A percentile compares a stretch with the other conserved stretches of the same genome.
phyloP scores from a whole-genome alignment of 2,888 invertebrate genomes.

The Leptothorax acervorum region DNA sequence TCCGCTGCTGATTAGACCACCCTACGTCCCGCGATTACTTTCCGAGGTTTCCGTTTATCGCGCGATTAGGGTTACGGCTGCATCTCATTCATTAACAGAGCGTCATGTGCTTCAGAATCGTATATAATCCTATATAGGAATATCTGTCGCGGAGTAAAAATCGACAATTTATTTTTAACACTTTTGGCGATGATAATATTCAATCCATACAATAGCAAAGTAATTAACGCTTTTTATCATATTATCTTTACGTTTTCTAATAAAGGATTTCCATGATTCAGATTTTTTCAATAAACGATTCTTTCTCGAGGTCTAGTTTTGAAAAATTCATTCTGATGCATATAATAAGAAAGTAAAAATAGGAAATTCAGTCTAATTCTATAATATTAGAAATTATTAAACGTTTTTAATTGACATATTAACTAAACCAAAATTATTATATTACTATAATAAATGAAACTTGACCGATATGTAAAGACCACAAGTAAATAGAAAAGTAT shows the following conservation, averaged over 20 bases:
- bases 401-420: background rate
- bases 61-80: background rate
- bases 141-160: background rate
- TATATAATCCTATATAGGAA: background rate
- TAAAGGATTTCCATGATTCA: background rate
- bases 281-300: background rate
- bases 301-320: background rate
- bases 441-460: background rate
- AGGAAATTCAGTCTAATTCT: background rate
- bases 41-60: constrained; percentile 58
- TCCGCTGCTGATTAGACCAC: constrained; percentile 48
- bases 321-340: background rate
- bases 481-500: too few species aligned
- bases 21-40: constrained; percentile 45
- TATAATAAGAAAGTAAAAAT: background rate
- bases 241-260: background rate
- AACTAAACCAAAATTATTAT: background rate
- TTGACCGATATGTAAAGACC: too few species aligned
- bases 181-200: background rate
- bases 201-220: background rate
- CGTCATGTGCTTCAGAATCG: background rate
- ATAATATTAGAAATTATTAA: background rate
- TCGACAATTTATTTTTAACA: background rate
- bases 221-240: too few species aligned
- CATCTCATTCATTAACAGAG: background rate